These are phyloP conservation scores for Muricea muricata DNA, from an alignment of 92 coral and sea anemone species.

Conservation along the genomic window DNA sequence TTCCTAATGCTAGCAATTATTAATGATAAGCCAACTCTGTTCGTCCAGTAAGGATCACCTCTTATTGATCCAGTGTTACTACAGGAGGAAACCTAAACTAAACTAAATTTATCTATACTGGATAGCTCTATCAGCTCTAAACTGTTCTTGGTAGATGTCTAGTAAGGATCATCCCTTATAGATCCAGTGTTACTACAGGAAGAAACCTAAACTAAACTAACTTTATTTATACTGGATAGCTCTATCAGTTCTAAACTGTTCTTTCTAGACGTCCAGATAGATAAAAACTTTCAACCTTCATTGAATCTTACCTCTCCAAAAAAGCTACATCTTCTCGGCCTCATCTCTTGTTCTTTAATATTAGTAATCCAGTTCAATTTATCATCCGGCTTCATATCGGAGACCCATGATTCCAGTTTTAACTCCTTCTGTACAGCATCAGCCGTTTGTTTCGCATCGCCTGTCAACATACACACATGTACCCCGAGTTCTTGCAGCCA, in stretches of 20 bases:
- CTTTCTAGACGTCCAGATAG: no score
- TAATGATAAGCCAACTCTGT: neutral
- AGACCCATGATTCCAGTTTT: slow-evolving; percentile 81
- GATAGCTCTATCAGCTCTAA: neutral
- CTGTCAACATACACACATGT: slow-evolving; percentile 96
- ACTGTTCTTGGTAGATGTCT: no score
- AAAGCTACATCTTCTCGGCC: neutral
- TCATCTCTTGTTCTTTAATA: slow-evolving; percentile 50
- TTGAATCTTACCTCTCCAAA: slow-evolving; percentile 25
- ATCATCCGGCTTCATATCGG: slow-evolving; percentile 97
- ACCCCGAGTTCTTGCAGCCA: slow-evolving; percentile 86
- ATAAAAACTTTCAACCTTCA: no score
- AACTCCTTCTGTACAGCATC: slow-evolving; percentile 83
- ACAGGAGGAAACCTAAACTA: neutral
- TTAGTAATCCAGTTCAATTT: slow-evolving; percentile 86
- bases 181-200: neutral
- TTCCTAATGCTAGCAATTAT: neutral
- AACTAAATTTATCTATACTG: neutral
- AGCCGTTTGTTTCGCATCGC: slow-evolving; percentile 96
- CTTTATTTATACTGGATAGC: neutral
- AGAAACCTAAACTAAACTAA: neutral
- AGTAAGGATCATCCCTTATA: no score
- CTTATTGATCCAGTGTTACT: neutral
- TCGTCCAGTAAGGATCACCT: neutral
- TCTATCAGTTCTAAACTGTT: neutral